Conservation (phyloP, 2,113 vertebrate genomes). For the Plecturocebus donacophilus region DNA sequence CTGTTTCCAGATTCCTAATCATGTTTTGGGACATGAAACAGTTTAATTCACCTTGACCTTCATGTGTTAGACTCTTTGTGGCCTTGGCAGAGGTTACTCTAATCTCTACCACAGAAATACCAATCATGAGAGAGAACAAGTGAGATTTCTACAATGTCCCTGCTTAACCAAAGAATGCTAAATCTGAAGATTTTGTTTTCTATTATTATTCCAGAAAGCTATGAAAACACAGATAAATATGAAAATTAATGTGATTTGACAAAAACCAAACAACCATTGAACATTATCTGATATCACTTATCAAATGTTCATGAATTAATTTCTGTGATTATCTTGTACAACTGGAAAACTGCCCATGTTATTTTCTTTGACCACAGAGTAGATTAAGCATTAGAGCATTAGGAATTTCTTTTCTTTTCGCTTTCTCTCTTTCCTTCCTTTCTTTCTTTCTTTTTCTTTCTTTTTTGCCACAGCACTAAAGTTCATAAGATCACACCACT, state of each 20-base stretch:
- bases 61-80: neutral
- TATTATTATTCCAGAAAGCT: neutral
- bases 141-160: neutral
- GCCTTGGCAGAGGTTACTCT: neutral
- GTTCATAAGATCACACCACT: neutral
- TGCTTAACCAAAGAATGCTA: neutral
- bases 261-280: neutral
- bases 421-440: too few species aligned
- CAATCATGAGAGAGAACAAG: neutral
- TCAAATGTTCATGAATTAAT: neutral
- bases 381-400: neutral
- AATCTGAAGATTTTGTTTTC: neutral
- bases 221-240: neutral
- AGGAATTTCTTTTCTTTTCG: too few species aligned
- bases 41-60: neutral
- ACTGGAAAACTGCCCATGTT: neutral
- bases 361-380: neutral
- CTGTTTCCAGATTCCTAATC: neutral
- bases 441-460: neutral
- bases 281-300: neutral
- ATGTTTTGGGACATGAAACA: neutral
- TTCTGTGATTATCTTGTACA: neutral
- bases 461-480: neutral
- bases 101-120: neutral
- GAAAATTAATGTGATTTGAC: neutral